Conservation (phyloP, 1,140 invertebrate species). For the Eupristina koningsbergeri region DNA sequence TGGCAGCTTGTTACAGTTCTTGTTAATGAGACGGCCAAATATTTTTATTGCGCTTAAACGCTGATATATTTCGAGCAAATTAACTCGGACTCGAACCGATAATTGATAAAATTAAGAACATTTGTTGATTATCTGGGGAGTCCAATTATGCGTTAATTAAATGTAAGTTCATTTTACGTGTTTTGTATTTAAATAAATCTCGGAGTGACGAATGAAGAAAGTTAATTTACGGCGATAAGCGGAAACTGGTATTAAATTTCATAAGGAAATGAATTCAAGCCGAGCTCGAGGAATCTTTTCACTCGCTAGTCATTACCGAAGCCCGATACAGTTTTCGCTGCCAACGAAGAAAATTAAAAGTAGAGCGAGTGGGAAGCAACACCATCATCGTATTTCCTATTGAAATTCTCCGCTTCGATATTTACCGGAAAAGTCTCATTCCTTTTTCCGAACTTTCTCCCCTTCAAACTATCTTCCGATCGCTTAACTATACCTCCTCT, state of each 20-base stretch:
- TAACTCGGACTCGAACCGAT: neutral
- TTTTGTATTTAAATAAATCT: too few species aligned
- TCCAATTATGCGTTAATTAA: neutral
- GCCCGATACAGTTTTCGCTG: neutral
- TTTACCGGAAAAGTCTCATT: conserved; percentile 22
- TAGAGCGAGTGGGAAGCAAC: neutral
- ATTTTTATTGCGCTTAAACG: neutral
- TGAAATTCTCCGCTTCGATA: neutral
- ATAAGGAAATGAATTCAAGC: neutral
- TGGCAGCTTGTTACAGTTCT: neutral
- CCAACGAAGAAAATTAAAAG: neutral
- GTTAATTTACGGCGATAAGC: neutral
- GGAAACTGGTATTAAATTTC: neutral
- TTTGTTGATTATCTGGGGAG: neutral
- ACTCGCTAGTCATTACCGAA: neutral
- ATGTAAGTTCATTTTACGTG: too few species aligned
- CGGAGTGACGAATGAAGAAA: too few species aligned
- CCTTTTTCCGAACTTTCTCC: neutral
- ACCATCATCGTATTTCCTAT: neutral
- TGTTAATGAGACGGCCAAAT: neutral
- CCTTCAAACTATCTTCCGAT: neutral
- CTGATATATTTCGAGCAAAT: neutral
- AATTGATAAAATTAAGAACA: neutral
- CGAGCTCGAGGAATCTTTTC: neutral
- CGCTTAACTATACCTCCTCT: neutral